Percentiles rank a stretch among this genome's conserved stretches.
phyloP scores from a whole-genome alignment of 2,113 vertebrate species.

The Thunnus maccoyii region DNA sequence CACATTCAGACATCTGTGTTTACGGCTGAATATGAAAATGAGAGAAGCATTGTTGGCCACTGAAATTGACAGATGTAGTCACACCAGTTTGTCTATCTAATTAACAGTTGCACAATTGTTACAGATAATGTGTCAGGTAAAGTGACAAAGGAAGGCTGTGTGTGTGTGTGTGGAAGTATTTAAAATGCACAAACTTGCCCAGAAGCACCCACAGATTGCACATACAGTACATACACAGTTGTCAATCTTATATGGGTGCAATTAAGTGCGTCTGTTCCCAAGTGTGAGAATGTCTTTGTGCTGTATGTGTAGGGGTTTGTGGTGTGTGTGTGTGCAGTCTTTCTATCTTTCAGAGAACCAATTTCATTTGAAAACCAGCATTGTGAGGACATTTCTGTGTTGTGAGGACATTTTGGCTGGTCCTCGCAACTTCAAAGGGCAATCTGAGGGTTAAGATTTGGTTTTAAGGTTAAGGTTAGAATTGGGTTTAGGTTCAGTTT shows the following conservation, averaged over 20 bases:
- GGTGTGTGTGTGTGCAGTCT: neutral
- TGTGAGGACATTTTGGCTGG: too few relatives aligned
- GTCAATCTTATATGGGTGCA: neutral
- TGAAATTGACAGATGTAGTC: slow-evolving; percentile 53
- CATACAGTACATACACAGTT: neutral
- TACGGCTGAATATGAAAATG: slow-evolving; percentile 6
- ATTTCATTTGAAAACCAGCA: too few relatives aligned
- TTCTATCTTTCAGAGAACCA: too few relatives aligned
- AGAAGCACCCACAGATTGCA: neutral
- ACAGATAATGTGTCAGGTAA: neutral
- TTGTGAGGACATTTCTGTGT: too few relatives aligned
- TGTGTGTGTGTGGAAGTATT: neutral
- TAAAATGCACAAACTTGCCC: neutral
- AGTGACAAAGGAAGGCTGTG: slow-evolving; percentile 13
- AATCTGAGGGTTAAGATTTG: too few relatives aligned
- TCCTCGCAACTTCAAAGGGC: too few relatives aligned
- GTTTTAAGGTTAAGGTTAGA: too few relatives aligned
- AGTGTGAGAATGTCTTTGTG: neutral
- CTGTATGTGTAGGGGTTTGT: neutral
- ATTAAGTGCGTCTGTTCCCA: neutral
- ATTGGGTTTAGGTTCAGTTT: too few relatives aligned
- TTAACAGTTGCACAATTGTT: slow-evolving; percentile 47
- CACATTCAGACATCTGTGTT: neutral
- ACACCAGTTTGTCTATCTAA: slow-evolving; percentile 60
- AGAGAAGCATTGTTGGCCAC: neutral